A percentile compares a stretch with the other conserved stretches of the same genome.
These are phyloP conservation scores for Didymodactylos carnosus DNA, from an alignment of 2,888 invertebrate genomes.

Conservation along the genomic window DNA sequence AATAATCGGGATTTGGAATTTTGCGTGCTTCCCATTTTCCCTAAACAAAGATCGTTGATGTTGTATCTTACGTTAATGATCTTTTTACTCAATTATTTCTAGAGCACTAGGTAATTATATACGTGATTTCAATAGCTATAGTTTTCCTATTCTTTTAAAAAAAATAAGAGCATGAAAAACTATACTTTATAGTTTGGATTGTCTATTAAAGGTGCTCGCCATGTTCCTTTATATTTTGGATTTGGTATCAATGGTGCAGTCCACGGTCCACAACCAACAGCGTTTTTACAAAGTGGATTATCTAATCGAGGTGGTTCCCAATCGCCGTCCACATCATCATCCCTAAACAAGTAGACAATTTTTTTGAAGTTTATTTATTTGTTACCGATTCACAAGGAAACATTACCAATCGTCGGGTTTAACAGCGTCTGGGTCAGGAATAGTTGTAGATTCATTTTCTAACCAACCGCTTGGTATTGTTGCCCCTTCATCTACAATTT, in stretches of 20 bases:
- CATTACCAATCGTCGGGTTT: constrained; percentile 70
- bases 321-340: constrained; percentile 89
- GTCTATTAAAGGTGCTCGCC: constrained; percentile 50
- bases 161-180: not conserved
- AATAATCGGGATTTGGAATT: constrained; percentile 76
- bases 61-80: not conserved
- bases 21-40: constrained; percentile 44
- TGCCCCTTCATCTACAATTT: constrained; percentile 64
- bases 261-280: constrained; percentile 79
- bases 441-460: constrained; percentile 63
- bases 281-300: constrained; percentile 61
- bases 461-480: constrained; percentile 73
- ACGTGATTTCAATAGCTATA: no score
- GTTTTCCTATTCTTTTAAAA: not conserved
- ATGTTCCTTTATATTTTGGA: constrained; percentile 83
- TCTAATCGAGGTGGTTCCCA: constrained; percentile 86
- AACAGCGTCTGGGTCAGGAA: constrained; percentile 59
- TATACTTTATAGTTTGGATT: constrained; percentile 40
- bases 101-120: no score
- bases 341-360: constrained; percentile 39
- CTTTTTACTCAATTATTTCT: no score
- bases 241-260: constrained; percentile 61
- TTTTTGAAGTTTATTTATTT: not conserved
- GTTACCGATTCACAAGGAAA: not conserved
- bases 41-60: no score